A percentile compares a stretch with the other conserved stretches of the same genome.
Conservation (phyloP, 2,797 vertebrate species). For the Echiichthys vipera region DNA sequence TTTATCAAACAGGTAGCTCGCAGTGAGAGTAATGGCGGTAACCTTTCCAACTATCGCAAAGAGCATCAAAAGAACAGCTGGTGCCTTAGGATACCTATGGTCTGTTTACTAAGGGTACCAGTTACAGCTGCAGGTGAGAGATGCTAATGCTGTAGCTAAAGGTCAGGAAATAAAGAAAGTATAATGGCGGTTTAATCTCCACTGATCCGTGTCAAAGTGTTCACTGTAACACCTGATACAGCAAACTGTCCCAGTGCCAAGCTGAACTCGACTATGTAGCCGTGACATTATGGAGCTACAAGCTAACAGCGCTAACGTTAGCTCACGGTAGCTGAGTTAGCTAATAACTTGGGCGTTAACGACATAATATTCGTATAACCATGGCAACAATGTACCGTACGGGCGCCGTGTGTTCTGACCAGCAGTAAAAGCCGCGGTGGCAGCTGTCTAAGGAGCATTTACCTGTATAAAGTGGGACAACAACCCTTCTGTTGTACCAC, state of each 20-base stretch:
- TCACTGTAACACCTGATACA: not conserved
- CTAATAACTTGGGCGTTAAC: not conserved
- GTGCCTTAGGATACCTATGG: not conserved
- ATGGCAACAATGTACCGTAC: accelerated
- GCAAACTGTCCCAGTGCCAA: not conserved
- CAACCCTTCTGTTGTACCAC: slow-evolving; percentile 12
- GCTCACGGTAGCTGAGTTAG: not conserved
- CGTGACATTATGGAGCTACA: slow-evolving; percentile 18
- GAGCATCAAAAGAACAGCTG: no score
- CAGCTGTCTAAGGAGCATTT: not conserved
- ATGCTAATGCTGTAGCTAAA: no score
- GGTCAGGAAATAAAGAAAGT: no score
- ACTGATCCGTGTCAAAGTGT: not conserved
- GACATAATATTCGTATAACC: accelerated
- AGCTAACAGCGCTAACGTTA: slow-evolving; percentile 50
- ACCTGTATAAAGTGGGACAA: slow-evolving; percentile 30
- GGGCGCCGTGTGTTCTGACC: accelerated
- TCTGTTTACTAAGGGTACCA: no score
- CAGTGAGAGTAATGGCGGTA: not conserved
- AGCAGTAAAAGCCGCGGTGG: accelerated
- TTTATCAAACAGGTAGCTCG: no score
- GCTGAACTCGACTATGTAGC: slow-evolving; percentile 15
- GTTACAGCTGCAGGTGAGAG: no score
- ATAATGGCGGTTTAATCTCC: not conserved
- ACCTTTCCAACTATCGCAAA: no score